phyloP scores from a whole-genome alignment of 2,113 vertebrate species.

The Canis aureus region DNA sequence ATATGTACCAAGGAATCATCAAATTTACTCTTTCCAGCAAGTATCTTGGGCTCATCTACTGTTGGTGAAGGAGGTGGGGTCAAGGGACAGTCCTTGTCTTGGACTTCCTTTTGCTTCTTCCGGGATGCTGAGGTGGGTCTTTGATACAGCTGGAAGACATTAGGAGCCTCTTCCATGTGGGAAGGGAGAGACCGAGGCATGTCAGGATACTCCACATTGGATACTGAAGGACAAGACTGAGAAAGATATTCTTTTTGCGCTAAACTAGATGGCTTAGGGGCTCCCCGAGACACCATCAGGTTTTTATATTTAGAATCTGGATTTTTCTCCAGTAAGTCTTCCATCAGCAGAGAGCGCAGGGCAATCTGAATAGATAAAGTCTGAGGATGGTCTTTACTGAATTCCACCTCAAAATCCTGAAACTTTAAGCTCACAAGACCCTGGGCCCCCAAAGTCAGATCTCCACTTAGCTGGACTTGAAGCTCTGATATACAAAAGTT shows the following conservation, averaged over 20 bases:
- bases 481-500: conserved; percentile 94
- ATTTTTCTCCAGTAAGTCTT: conserved; percentile 96
- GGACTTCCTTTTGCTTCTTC: conserved; percentile 89
- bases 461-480: conserved; percentile 95
- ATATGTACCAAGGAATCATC: conserved; percentile 98
- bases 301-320: conserved; percentile 96
- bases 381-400: conserved; percentile 96
- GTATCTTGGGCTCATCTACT: conserved; percentile 80
- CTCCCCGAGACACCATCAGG: conserved; percentile 97
- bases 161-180: conserved; percentile 97
- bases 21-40: conserved; percentile 90
- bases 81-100: conserved; percentile 90
- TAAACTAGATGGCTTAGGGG: conserved; percentile 95
- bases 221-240: conserved; percentile 95
- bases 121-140: conserved; percentile 91
- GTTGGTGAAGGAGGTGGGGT: conserved; percentile 98
- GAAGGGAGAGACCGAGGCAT: conserved; percentile 98
- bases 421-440: conserved; percentile 97
- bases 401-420: conserved; percentile 96
- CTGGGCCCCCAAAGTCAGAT: conserved; percentile 95
- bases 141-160: conserved; percentile 98
- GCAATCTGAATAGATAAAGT: conserved; percentile 94
- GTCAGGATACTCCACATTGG: conserved; percentile 94
- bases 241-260: conserved; percentile 97
- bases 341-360: conserved; percentile 96